Percentiles rank a stretch among this genome's conserved stretches.
Evolutionary conservation across 92 coral and sea anemone genomes (phyloP).

Genomic region (Meandrina meandrites): DNA sequence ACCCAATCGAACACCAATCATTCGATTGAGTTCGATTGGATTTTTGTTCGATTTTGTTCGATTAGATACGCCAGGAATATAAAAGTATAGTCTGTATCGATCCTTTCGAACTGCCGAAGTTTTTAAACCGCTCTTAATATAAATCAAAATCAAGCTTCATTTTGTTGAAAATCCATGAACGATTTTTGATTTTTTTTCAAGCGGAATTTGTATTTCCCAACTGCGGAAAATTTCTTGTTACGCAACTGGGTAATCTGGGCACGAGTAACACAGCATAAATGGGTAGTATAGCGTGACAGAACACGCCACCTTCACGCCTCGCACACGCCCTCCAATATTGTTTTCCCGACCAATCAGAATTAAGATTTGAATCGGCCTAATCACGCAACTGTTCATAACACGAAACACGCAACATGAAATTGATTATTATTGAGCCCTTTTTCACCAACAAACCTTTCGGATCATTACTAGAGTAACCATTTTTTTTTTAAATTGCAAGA

Average conservation of each 20-base stretch:
- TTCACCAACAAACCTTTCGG: neutral
- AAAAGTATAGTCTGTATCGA: no score
- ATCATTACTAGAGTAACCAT: neutral
- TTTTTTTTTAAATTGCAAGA: neutral
- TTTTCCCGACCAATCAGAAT: constrained; percentile 14
- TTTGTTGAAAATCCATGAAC: no score
- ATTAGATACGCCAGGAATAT: no score
- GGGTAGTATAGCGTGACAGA: constrained; percentile 40
- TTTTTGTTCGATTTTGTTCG: no score
- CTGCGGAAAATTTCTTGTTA: neutral
- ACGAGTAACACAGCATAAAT: neutral
- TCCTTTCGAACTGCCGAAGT: neutral
- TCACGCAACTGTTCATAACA: neutral
- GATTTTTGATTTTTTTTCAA: no score
- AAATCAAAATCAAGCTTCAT: neutral
- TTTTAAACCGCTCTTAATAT: no score
- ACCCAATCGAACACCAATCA: no score
- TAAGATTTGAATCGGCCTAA: neutral
- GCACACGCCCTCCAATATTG: constrained; percentile 36
- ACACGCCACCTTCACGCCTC: constrained; percentile 48
- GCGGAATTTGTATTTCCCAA: neutral
- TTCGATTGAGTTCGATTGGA: no score
- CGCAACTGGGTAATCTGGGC: neutral
- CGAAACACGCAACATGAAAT: neutral
- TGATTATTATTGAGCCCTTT: neutral